These are phyloP conservation scores for Cotesia typhae DNA, from an alignment of 1,140 invertebrate species.

Conservation along the genomic window DNA sequence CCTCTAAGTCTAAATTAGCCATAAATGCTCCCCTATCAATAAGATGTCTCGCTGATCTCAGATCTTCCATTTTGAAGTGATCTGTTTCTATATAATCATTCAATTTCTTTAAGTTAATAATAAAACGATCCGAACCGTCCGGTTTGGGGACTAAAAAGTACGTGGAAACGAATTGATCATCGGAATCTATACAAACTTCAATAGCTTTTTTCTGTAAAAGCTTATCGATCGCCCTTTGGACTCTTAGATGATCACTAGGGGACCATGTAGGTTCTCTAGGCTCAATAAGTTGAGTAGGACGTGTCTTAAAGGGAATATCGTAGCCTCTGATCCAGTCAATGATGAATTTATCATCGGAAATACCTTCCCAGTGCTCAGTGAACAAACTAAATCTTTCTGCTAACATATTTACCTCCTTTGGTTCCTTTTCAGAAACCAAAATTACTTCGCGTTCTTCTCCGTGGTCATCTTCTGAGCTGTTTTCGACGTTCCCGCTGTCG, in stretches of 20 bases:
- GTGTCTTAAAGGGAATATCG: constrained; percentile 12
- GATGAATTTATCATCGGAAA: constrained; percentile 10
- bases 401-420: not conserved
- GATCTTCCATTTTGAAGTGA: constrained; percentile 35
- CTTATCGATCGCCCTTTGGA: constrained; percentile 10
- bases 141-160: constrained; percentile 33
- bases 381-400: constrained; percentile 10
- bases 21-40: constrained; percentile 14
- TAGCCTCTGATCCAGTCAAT: constrained; percentile 14
- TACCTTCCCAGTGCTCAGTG: constrained; percentile 11
- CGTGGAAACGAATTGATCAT: constrained; percentile 32
- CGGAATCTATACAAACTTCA: not conserved
- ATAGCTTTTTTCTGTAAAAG: constrained; percentile 27
- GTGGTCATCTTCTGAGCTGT: constrained; percentile 4
- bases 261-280: constrained; percentile 9
- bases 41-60: constrained; percentile 26
- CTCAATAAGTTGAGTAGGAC: constrained; percentile 12
- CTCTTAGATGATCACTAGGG: not conserved
- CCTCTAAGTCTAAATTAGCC: constrained; percentile 32
- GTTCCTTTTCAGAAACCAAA: not conserved
- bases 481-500: not conserved
- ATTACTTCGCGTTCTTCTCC: not conserved
- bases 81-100: constrained; percentile 24
- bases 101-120: constrained; percentile 35
- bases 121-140: constrained; percentile 28